These are phyloP conservation scores for Sebastes fasciatus DNA, from an alignment of 2,113 vertebrate species.

Conservation along the genomic window DNA sequence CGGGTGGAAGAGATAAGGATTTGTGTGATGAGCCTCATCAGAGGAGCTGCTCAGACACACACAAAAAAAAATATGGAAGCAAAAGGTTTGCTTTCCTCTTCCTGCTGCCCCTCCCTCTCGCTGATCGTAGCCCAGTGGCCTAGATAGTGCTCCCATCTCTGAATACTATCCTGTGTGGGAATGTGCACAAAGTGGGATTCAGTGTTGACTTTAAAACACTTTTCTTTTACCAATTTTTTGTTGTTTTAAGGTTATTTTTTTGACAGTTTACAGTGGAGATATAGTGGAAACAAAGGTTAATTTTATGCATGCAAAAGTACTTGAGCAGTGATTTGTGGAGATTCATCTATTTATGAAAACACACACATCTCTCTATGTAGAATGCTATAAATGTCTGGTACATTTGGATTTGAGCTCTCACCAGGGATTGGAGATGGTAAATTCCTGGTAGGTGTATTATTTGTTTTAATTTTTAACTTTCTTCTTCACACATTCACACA, in stretches of 20 bases:
- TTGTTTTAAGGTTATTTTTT: background rate
- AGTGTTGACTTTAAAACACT: background rate
- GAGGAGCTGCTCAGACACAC: constrained; percentile 50
- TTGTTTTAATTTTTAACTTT: constrained; percentile 17
- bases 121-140: constrained; percentile 64
- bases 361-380: background rate
- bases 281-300: background rate
- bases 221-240: too few species aligned
- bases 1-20: constrained; percentile 53
- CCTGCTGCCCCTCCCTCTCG: constrained; percentile 20
- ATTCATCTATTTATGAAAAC: background rate
- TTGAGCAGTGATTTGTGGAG: background rate
- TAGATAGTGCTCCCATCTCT: constrained; percentile 50
- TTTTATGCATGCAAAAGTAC: background rate
- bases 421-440: background rate
- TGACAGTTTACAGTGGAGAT: background rate
- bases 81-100: constrained; percentile 17
- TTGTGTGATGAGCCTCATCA: constrained; percentile 63
- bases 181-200: constrained; percentile 13
- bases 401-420: constrained; percentile 3
- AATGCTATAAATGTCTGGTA: background rate
- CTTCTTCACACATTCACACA: background rate
- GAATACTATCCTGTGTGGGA: constrained; percentile 15
- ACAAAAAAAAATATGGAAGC: constrained; percentile 39
- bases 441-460: constrained; percentile 4